Base-by-base conservation (phyloP, 2,888 invertebrate species). In the Calameuta idolon region DNA sequence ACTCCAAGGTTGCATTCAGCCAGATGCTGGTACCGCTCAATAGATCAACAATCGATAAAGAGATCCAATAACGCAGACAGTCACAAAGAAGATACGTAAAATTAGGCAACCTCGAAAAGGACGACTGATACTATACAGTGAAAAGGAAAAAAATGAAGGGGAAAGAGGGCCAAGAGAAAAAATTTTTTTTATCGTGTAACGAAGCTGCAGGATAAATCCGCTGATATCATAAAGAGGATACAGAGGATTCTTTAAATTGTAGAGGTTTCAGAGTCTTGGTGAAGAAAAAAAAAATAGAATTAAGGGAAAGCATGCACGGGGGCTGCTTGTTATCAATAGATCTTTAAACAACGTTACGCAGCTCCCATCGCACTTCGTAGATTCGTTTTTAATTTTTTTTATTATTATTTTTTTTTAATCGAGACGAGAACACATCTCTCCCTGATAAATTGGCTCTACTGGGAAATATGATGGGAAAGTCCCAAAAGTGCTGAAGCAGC, bases 1-100 rank as follows among this genome's bases (percentile, higher is more conserved):
- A 81, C 83, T 80, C 81, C 85, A 85, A 85, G 86, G 86, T 85
- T 82, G 81, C 74, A 12, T 11, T 34, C 12, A 11, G 31, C 71
- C 79, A 77, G 23, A 9, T 55, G 55, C 5, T 23, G 55, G 55
- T 55, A 55, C 5, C 1, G 55, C 23, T 55, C 23, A 2, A 23
- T 9, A 55, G 23, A 9, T 55, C 5, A 9, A 9, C 55, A 23
- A 55, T 55, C 23, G 23, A 55, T 23, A 55, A 23, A 2, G 23
- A 23, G 23, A 55, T 55, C 55, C 0, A 23, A 23, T 23, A 23
- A 2, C 55, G 23, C 0, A 23, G 5, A 1, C 23, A 55, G 23
- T 55, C 55, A 5, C 5, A 5, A 55, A 9, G 9, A 55, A 55
- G 9, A 23, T 9, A 55, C 23, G 9, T 55, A 9, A 23, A 9